Evolutionary conservation across 1,140 invertebrate genomes (phyloP).

Genomic region (Brachionus koreanus): DNA sequence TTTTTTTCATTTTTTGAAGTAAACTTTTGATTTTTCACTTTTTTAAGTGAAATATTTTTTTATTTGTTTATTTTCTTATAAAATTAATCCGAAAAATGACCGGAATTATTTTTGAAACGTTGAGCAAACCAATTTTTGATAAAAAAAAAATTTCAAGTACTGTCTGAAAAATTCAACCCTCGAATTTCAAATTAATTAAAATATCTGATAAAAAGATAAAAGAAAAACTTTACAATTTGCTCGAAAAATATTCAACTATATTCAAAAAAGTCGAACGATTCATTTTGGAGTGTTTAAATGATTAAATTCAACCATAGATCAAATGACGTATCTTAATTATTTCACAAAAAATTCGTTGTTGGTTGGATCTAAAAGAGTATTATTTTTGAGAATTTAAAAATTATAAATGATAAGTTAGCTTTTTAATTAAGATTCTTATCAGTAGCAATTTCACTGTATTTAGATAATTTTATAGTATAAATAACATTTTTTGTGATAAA

Average conservation of each 20-base stretch:
- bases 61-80: too few relatives aligned
- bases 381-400: background rate
- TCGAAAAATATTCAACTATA: background rate
- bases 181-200: background rate
- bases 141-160: background rate
- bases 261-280: conserved; percentile 21
- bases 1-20: too few relatives aligned
- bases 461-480: conserved; percentile 9
- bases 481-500: background rate
- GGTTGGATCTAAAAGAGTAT: background rate
- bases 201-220: conserved; percentile 2
- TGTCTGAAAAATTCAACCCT: conserved; percentile 1
- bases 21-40: too few relatives aligned
- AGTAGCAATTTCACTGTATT: background rate
- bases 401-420: background rate
- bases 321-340: conserved; percentile 14
- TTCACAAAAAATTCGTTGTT: background rate
- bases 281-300: background rate
- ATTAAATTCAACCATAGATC: background rate
- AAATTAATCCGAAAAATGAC: background rate
- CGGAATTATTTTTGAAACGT: background rate
- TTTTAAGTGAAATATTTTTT: too few relatives aligned
- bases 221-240: background rate
- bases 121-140: background rate
- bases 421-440: conserved; percentile 18